A percentile compares a stretch with the other conserved stretches of the same genome.
phyloP scores from a whole-genome alignment of 2,113 vertebrate species.

The Neotoma lepida region DNA sequence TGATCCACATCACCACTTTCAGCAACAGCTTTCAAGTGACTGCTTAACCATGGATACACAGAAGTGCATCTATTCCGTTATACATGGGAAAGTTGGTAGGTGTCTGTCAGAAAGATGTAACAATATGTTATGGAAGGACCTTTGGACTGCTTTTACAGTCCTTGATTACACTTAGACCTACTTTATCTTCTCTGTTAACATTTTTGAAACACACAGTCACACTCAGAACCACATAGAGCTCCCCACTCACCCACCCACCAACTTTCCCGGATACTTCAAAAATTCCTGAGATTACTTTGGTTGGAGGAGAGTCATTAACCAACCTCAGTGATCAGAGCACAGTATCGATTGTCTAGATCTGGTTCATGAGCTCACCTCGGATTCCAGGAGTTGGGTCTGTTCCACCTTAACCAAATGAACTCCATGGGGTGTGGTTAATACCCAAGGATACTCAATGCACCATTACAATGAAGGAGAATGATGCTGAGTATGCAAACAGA shows the following conservation, averaged over 20 bases:
- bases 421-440: neutral
- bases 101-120: constrained; percentile 29
- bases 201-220: neutral
- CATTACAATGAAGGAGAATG: constrained; percentile 5
- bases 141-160: constrained; percentile 38
- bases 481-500: constrained; percentile 31
- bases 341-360: neutral
- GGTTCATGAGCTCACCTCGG: constrained; percentile 40
- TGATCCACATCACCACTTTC: neutral
- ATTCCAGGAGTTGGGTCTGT: neutral
- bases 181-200: neutral
- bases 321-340: neutral
- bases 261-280: constrained; percentile 1
- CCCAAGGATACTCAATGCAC: neutral
- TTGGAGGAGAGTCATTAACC: constrained; percentile 12
- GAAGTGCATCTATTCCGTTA: neutral
- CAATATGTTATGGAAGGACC: neutral
- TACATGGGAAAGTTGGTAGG: neutral
- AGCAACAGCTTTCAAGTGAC: neutral
- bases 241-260: neutral
- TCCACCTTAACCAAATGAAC: constrained; percentile 44
- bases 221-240: neutral
- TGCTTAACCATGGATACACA: neutral
- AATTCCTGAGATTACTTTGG: neutral
- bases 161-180: neutral